Conservation (phyloP, 2,888 invertebrate species). For the Eurytoma californica region DNA sequence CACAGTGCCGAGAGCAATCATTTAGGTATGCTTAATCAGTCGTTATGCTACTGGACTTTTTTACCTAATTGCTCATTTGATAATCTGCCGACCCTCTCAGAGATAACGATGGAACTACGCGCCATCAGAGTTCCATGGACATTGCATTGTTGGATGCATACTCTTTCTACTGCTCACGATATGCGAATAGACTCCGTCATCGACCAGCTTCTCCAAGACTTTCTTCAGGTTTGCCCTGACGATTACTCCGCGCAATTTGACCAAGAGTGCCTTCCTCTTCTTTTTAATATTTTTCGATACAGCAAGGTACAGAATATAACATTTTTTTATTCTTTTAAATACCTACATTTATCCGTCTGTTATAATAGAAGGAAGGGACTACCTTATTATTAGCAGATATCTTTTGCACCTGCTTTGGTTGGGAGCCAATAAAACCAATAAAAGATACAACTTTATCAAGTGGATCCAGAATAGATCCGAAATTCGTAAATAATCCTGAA, state of each 20-base stretch:
- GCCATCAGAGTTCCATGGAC: constrained; percentile 94
- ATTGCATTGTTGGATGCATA: constrained; percentile 94
- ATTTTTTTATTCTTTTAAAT: constrained; percentile 9
- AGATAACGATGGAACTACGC: constrained; percentile 91
- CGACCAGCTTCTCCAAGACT: constrained; percentile 92
- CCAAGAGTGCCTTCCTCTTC: constrained; percentile 90
- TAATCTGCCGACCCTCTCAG: constrained; percentile 72
- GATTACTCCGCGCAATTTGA: constrained; percentile 93
- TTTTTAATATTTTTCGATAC: constrained; percentile 92
- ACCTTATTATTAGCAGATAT: constrained; percentile 91
- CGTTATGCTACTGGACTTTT: not conserved
- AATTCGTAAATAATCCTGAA: constrained; percentile 95
- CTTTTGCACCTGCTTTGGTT: constrained; percentile 91
- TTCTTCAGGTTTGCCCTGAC: constrained; percentile 92
- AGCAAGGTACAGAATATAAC: constrained; percentile 83
- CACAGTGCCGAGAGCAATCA: constrained; percentile 95
- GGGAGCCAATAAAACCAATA: constrained; percentile 89
- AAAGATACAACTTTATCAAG: constrained; percentile 81
- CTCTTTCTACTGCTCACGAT: constrained; percentile 90
- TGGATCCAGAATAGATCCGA: constrained; percentile 90
- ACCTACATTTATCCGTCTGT: constrained; percentile 56
- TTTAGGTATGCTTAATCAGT: constrained; percentile 77
- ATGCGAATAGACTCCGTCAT: constrained; percentile 89
- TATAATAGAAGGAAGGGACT: constrained; percentile 88
- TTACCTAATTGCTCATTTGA: not conserved